Base-by-base conservation (phyloP, 2,113 vertebrate genomes). In the Oncorhynchus masou region DNA sequence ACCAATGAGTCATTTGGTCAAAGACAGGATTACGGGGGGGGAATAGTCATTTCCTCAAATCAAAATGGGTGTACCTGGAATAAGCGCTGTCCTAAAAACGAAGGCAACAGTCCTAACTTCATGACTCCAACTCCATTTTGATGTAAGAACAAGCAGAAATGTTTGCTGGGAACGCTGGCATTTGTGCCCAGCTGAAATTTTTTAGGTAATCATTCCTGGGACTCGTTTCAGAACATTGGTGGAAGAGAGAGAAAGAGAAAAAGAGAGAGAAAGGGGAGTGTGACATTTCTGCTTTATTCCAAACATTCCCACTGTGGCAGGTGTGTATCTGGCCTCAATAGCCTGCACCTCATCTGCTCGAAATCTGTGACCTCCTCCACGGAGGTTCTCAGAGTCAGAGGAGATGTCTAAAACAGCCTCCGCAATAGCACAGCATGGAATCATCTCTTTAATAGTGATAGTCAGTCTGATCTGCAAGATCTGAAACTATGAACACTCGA, bases 281-380 rank as follows among this genome's bases (percentile, higher is more conserved):
- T 48, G 75, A 69, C 68, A 60, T 76, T 71, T 71, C 54, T 27
- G 16, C 68, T 29, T 70, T 54, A 77, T 77, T 77, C 75, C 75
- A 49, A 3, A 34, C 68, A 71, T 77, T 77, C 75, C 69, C 39
- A 49, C 13, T 4, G 59, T n/a, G 57, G 31, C 72, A 65, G 72
- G 13, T 22, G 31, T 24, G 59, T 12, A 60, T 45, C 22, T 15
- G 16, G 51, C 51, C 51, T 16, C 51, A 54, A 15, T 19, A 5
- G 51, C 15, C 51, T 68, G 39, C 25, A 45, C 25, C 72, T 74
- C n/a, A 62, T 65, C 72, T 74, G 60, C 60, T 65, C 31, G 13
- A 31, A 22, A 64, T 65, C 31, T 24, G 59, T 48, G 22, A 74
- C 34, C 19, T 54, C 51, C 51, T 16, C 31, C 27, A 25, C 45